These are phyloP conservation scores for Phorcus lineatus DNA, from an alignment of 2,888 invertebrate species.

Conservation along the genomic window DNA sequence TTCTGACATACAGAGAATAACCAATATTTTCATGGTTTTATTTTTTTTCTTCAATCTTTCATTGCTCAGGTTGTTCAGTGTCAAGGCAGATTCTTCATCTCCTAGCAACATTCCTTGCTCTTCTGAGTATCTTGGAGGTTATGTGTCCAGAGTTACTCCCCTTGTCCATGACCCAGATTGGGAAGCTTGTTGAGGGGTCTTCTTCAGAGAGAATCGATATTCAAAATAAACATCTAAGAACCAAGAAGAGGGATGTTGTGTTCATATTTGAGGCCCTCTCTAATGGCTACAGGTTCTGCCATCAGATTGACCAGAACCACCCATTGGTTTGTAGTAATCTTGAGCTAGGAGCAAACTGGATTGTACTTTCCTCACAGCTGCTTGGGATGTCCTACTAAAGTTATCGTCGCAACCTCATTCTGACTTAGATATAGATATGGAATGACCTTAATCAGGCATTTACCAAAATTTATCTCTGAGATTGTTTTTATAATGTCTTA, in stretches of 20 bases:
- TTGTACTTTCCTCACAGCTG: too few species aligned
- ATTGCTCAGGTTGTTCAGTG: slow-evolving; percentile 43
- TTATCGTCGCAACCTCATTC: too few species aligned
- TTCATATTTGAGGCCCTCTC: slow-evolving; percentile 13
- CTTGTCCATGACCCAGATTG: background rate
- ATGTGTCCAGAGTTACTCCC: slow-evolving; percentile 32
- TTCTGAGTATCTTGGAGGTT: slow-evolving; percentile 39
- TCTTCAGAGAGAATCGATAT: too few species aligned
- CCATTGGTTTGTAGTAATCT: slow-evolving; percentile 12
- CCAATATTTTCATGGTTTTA: background rate
- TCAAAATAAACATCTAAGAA: background rate
- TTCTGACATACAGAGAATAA: too few species aligned
- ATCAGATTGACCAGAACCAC: slow-evolving; percentile 27
- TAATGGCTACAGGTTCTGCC: slow-evolving; percentile 30
- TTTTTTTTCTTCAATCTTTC: background rate
- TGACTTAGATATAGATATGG: too few species aligned
- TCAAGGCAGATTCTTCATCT: slow-evolving; percentile 38
- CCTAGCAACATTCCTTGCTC: slow-evolving; percentile 45
- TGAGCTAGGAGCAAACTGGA: slow-evolving; percentile 21
- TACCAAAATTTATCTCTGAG: too few species aligned
- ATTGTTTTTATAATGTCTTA: too few species aligned
- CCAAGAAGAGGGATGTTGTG: background rate
- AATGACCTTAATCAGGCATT: too few species aligned
- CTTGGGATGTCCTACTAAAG: too few species aligned
- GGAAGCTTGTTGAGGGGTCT: background rate